These are phyloP conservation scores for Anhinga rufa DNA, from an alignment of 2,113 vertebrate genomes.

Conservation along the genomic window DNA sequence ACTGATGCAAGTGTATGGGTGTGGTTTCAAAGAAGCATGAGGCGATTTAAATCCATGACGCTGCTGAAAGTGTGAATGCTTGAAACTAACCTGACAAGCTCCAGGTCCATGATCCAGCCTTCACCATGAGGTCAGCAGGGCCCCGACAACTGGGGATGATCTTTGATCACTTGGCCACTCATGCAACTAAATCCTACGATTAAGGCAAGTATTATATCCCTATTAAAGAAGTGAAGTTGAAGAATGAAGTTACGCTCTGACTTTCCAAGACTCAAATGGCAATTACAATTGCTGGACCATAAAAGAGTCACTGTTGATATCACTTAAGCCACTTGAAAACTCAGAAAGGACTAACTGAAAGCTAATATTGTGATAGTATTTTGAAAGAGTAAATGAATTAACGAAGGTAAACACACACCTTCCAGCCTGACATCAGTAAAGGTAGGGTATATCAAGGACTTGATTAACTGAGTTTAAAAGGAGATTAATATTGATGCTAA, in stretches of 20 bases:
- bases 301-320: neutral
- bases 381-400: neutral
- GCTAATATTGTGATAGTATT: neutral
- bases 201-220: neutral
- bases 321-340: neutral
- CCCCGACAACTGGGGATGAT: neutral
- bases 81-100: neutral
- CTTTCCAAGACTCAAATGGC: neutral
- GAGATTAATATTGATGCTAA: neutral
- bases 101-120: neutral
- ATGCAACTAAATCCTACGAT: neutral
- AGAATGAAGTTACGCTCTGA: neutral
- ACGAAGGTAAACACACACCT: neutral
- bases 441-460: neutral
- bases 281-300: neutral
- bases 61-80: neutral
- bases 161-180: neutral
- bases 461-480: neutral
- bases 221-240: neutral
- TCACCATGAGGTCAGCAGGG: neutral
- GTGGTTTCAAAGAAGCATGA: neutral
- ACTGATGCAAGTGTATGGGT: neutral
- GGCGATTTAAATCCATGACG: neutral
- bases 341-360: neutral
- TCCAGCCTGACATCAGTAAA: neutral